Evolutionary conservation across 2,797 vertebrate species (phyloP), one percentile per base, ranked within the genome.

Genomic region (Macropus fuliginosus): DNA sequence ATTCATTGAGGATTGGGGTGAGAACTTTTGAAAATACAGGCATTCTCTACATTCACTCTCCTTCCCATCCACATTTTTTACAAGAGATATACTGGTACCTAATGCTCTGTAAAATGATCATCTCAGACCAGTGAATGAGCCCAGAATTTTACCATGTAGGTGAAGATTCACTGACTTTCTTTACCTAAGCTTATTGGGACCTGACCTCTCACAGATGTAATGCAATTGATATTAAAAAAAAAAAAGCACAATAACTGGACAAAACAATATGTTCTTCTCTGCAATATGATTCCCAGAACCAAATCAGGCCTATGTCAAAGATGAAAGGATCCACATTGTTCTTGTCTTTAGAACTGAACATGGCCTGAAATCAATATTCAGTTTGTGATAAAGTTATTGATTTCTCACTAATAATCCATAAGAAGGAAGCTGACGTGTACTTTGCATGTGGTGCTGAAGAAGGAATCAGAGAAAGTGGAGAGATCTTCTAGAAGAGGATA

Each of bases 1-100:
- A 92, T 96, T 97, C 98, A 95, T 54, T 97, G 56, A 89, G 94
- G 46, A 94, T 2, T 3, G 0, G 46, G 18, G 55, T 95, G 55
- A 95, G 56, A 92, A 95, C 50, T 56, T 91, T 94, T 0, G 56
- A 94, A 96, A 96, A 91, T 93, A 93, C 46, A 66, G 10, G 90
- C 92, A 95, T 1, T 74, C 8, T 29, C 93, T 97, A 92, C 87
- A 81, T 81, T n/a, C 18, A 21, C 5, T 81, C 14, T 5, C n/a
- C n/a, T 18, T 16, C n/a, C 1, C 4, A 16, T 5, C 12, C 31
- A 34, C 59, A 62, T n/a, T 62, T n/a, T 97, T 50, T 92, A 92
- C 4, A 66, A 81, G 81, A 95, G 56, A 66, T 59, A 87, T 55
- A 94, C 56, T 1, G 56, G n/a, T 21, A 91, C 4, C 95, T 46